phyloP scores from a whole-genome alignment of 1,140 invertebrate species.

The Drosophila murphyi region DNA sequence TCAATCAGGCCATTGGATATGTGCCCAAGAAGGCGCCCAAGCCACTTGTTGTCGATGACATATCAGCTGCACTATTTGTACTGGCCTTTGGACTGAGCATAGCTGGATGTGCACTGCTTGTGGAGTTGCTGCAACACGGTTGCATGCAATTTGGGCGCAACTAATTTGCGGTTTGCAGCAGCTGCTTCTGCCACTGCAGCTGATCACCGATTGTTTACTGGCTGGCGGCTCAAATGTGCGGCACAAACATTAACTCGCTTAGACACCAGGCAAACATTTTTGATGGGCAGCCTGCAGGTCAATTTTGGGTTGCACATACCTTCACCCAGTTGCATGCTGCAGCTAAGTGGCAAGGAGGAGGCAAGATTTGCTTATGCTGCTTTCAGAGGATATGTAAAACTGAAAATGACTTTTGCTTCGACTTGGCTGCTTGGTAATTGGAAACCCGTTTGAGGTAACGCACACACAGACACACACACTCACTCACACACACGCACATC shows the following conservation, averaged over 20 bases:
- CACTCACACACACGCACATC: slow-evolving; percentile 13
- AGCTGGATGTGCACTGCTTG: slow-evolving; percentile 35
- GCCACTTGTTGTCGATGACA: slow-evolving; percentile 62
- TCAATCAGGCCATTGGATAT: slow-evolving; percentile 58
- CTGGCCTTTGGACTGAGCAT: slow-evolving; percentile 69
- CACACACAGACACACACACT: not conserved
- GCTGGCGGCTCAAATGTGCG: slow-evolving; percentile 35
- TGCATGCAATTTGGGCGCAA: slow-evolving; percentile 28
- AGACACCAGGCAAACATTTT: slow-evolving; percentile 6
- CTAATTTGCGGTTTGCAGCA: slow-evolving; percentile 44
- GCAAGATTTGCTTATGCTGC: slow-evolving; percentile 30
- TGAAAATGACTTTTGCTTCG: slow-evolving; percentile 73
- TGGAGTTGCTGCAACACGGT: slow-evolving; percentile 37
- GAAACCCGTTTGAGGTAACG: slow-evolving; percentile 67
- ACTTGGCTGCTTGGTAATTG: slow-evolving; percentile 64
- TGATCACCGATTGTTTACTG: slow-evolving; percentile 43
- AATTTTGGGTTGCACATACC: not conserved
- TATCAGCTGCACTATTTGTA: slow-evolving; percentile 71
- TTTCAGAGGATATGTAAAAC: slow-evolving; percentile 66
- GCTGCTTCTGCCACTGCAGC: slow-evolving; percentile 12
- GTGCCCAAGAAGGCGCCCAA: slow-evolving; percentile 62
- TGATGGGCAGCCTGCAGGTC: slow-evolving; percentile 7
- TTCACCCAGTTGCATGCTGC: slow-evolving; percentile 1
- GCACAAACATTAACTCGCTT: slow-evolving; percentile 32
- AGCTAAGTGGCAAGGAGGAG: slow-evolving; percentile 1